Percentiles rank a stretch among this genome's conserved stretches.
Evolutionary conservation across 2,888 invertebrate genomes (phyloP).

Genomic region (Dicycla oo): DNA sequence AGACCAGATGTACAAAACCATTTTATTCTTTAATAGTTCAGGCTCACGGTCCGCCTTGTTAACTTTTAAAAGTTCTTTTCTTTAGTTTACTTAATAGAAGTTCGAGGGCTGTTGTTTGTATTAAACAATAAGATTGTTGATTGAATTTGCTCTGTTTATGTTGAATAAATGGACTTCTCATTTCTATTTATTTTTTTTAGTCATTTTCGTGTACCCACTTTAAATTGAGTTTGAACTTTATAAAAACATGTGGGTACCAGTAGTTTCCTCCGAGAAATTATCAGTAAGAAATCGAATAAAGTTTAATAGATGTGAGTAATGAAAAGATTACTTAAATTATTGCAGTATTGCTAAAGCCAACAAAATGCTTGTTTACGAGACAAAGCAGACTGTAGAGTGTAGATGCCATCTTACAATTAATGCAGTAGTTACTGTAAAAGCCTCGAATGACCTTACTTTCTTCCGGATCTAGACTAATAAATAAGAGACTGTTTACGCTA

Average conservation of each 20-base stretch:
- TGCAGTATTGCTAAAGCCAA: too few species aligned
- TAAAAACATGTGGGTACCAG: conserved; percentile 6
- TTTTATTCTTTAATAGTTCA: conserved; percentile 71
- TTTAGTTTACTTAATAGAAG: conserved; percentile 65
- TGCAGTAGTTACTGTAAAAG: too few species aligned
- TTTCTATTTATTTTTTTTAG: conserved; percentile 34
- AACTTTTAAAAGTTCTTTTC: conserved; percentile 67
- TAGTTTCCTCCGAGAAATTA: neutral
- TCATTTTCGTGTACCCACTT: conserved; percentile 21
- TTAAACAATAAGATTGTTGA: conserved; percentile 59
- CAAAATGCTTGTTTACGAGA: neutral
- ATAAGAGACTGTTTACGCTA: too few species aligned
- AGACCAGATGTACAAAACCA: conserved; percentile 68
- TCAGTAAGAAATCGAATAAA: too few species aligned
- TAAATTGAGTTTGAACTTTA: conserved; percentile 6
- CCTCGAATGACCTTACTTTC: too few species aligned
- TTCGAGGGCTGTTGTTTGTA: conserved; percentile 57
- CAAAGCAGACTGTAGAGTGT: too few species aligned
- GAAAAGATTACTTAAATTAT: neutral
- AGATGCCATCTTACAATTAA: too few species aligned
- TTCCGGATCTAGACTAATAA: too few species aligned
- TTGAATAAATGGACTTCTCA: conserved; percentile 30
- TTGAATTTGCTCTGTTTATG: conserved; percentile 52
- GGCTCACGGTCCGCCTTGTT: conserved; percentile 63
- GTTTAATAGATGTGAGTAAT: neutral